A percentile compares a stretch with the other conserved stretches of the same genome.
Evolutionary conservation across 2,888 invertebrate genomes (phyloP).

Genomic region (Automeris io): DNA sequence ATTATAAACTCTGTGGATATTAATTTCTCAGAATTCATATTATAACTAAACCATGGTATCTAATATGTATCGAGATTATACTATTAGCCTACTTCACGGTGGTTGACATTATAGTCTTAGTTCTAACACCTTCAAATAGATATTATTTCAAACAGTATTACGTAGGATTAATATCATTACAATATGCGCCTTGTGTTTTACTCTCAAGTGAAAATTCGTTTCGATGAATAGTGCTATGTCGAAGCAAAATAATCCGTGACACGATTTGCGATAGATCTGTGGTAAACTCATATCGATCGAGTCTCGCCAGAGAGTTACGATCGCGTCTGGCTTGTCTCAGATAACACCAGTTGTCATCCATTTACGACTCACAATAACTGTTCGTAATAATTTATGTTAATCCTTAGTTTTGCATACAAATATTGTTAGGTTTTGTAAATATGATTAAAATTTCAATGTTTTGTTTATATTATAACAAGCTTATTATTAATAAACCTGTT

Average conservation of each 20-base stretch:
- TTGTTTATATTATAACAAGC: not conserved
- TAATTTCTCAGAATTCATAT: too few relatives aligned
- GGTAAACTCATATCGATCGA: slow-evolving; percentile 31
- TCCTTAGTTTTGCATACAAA: slow-evolving; percentile 19
- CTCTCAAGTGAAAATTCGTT: slow-evolving; percentile 26
- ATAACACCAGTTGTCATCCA: slow-evolving; percentile 34
- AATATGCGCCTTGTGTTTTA: not conserved
- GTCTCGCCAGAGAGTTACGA: slow-evolving; percentile 25
- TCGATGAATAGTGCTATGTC: slow-evolving; percentile 31
- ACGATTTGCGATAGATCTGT: slow-evolving; percentile 36
- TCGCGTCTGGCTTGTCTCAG: slow-evolving; percentile 35
- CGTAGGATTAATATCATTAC: too few relatives aligned
- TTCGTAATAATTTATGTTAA: slow-evolving; percentile 18
- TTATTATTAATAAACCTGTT: too few relatives aligned
- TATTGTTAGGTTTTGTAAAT: slow-evolving; percentile 8
- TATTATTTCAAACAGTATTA: too few relatives aligned
- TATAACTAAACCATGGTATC: too few relatives aligned
- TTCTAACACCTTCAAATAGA: too few relatives aligned
- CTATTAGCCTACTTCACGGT: too few relatives aligned
- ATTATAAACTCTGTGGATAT: too few relatives aligned
- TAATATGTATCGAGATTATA: too few relatives aligned
- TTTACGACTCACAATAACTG: slow-evolving; percentile 28
- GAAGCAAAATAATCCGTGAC: slow-evolving; percentile 35
- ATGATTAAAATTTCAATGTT: not conserved
- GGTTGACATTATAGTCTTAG: too few relatives aligned